Base-by-base conservation (phyloP, 2,113 vertebrate genomes). In the Ptilonorhynchus violaceus region DNA sequence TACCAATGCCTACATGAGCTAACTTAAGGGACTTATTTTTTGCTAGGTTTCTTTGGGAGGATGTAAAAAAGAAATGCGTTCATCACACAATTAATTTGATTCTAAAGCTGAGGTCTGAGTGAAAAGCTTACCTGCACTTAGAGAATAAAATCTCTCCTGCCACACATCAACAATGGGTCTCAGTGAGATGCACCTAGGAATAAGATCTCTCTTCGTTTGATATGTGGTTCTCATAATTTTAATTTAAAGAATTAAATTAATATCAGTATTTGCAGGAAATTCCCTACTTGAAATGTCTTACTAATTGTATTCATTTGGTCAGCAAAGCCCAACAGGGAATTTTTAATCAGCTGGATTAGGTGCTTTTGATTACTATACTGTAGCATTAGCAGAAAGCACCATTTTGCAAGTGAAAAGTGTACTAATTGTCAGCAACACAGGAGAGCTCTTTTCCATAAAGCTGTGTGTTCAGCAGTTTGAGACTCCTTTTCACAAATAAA, bases 261-360 rank as follows among this genome's bases (percentile, higher is more conserved):
- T 50, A 92, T 47, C 92, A 73, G 49, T 42, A 91, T 89, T 93
- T 88, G 35, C 72, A 86, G 73, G 50, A 93, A 87, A 92, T 94
- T 89, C 94, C 91, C 53, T 83, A 31, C 85, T 86, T 78, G 47
- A 93, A 97, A 95, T 74, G 30, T 91, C 89, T 96, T 69, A n/a
- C 75, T 97, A 93, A 93, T 92, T 96, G 86, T 79, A 79, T 96
- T 89, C 75, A 68, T 87, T 96, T 96, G 97, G 96, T 89, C 94
- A 95, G 93, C 72, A 91, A 91, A 96, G 37, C 78, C 84, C 96
- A 89, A 41, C 6, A 70, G 77, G 60, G 87, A 93, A 85, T 60
- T 72, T 68, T 39, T 69, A 58, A 86, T 75, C 93, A 93, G 75
- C 66, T 73, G 60, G 85, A 92, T 94, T 95, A 96, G 94, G 68